Base-by-base conservation (phyloP, 2,888 invertebrate genomes). In the Hypercompe scribonia region DNA sequence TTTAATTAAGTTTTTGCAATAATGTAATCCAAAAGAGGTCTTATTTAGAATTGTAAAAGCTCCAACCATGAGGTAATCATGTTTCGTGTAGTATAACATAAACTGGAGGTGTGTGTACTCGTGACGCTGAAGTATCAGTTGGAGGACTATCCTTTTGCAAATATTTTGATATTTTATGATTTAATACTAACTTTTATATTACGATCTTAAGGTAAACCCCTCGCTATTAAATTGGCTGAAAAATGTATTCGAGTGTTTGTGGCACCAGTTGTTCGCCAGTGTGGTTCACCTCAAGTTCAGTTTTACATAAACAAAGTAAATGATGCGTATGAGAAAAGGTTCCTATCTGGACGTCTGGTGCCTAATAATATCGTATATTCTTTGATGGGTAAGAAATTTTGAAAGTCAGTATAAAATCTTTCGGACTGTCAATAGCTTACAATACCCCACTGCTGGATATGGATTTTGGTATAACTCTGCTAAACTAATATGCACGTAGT, bases 221-320 rank as follows among this genome's bases (percentile, higher is more conserved):
- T 68, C 11, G 68, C 68, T 68, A 54, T 36, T 8, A 36, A n/a
- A 58, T 28, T 68, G 36, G 18, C 36, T 58, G 54, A 58, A 68
- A 34, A 54, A 15, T 28, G 33, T 36, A 33, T 68, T 36, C 54
- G 36, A 58, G 68, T 36, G 0, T 68, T 58, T 28, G 28, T 36
- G 34, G 68, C 68, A 18, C 68, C 68, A 58, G 18, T 34, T 7
- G n/a, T 36, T 28, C 54, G 68, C 3, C 36, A 28, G 36, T 68
- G 68, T 18, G 58, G 54, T 28, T 36, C 58, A 13, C 28, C 68
- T 1, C 3, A 28, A 58, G 28, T 54, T 15, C n/a, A 54, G 11
- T 34, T 11, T n/a, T 68, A 4, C 4, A 8, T 28, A n/a, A 33
- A 54, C 18, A 28, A 36, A 68, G 54, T 58, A 34, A 68, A 68